A percentile compares a stretch with the other conserved stretches of the same genome.
Evolutionary conservation across 2,797 vertebrate species (phyloP).

Genomic region (Lagocephalus sceleratus): DNA sequence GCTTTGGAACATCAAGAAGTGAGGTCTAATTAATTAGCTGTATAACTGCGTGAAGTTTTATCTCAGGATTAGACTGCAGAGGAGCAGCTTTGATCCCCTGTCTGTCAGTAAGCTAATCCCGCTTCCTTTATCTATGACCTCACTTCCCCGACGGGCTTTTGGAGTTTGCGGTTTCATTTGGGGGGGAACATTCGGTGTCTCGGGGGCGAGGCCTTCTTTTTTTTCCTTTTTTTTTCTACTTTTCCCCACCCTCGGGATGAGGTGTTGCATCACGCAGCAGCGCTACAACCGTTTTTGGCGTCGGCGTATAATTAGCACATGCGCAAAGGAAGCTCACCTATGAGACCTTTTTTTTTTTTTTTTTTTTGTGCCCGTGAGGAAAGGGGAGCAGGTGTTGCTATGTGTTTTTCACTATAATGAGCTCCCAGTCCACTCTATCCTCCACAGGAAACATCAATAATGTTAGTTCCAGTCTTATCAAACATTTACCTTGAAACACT

Average conservation of each 20-base stretch:
- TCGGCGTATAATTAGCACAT: constrained; percentile 28
- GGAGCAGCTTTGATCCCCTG: constrained; percentile 42
- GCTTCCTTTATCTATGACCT: constrained; percentile 42
- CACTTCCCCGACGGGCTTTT: constrained; percentile 23
- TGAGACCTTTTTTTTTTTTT: constrained; percentile 39
- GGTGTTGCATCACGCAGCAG: constrained; percentile 46
- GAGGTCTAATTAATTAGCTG: constrained; percentile 39
- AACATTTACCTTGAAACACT: constrained; percentile 9
- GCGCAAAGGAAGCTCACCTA: constrained; percentile 23
- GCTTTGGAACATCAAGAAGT: background rate
- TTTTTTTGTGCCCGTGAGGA: constrained; percentile 41
- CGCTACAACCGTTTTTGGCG: constrained; percentile 1
- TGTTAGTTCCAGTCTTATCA: constrained; percentile 27
- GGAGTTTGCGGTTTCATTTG: constrained; percentile 17
- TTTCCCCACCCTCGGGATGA: constrained; percentile 10
- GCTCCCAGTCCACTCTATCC: constrained; percentile 52
- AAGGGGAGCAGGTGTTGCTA: constrained; percentile 58
- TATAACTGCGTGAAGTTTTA: constrained; percentile 27
- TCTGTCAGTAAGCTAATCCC: constrained; percentile 47
- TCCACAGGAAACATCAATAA: constrained; percentile 39
- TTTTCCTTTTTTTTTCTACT: constrained; percentile 13
- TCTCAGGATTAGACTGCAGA: constrained; percentile 32
- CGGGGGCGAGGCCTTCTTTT: background rate
- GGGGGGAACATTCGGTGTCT: constrained; percentile 21
- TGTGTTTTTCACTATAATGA: constrained; percentile 62